Evolutionary conservation across 1,140 invertebrate species (phyloP), one percentile per base, ranked within the genome.

Genomic region (Formica selysi): DNA sequence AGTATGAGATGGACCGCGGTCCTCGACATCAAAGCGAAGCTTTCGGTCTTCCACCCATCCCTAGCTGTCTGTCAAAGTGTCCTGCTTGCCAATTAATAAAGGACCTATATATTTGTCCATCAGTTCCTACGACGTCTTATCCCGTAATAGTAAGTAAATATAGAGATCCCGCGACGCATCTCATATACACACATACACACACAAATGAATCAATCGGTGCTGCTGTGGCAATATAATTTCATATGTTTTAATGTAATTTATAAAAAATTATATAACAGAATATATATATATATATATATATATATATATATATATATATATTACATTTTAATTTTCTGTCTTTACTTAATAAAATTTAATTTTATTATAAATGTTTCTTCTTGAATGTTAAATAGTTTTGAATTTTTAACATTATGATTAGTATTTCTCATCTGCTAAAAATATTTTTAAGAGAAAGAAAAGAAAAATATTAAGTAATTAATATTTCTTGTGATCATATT

Each of bases 11-110:
- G 92, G 93, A 94, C 91, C 90, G 86, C 87, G 79, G 90, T 91
- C 81, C 88, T 86, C 70, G 86, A 93, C 92, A 93, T 93, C 93
- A 93, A 93, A 93, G 93, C 67, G 29, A 74, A 91, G 86, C 89
- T 88, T 84, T 86, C 68, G 65, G 61, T 81, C 87, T 86, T 86
- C 68, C 84, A 57, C 79, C 64, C 79, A 61, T 65, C 85, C 85
- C 85, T 73, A 76, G 62, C 78, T 89, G 86, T 91, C 91, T 91
- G 86, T 92, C 90, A 88, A 91, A 92, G 88, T 93, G 91, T 93
- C 92, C 92, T 91, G 90, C 89, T 87, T 92, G 90, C 92, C 92
- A 93, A 94, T 94, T 94, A 94, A 93, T 93, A 93, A 91, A 89
- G 90, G 91, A 89, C 91, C 90, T 89, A 85, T 93, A 86, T 93